Percentiles rank a stretch among this genome's conserved stretches.
These are phyloP conservation scores for Tenthredo distinguenda DNA, from an alignment of 2,888 invertebrate species.

Conservation along the genomic window DNA sequence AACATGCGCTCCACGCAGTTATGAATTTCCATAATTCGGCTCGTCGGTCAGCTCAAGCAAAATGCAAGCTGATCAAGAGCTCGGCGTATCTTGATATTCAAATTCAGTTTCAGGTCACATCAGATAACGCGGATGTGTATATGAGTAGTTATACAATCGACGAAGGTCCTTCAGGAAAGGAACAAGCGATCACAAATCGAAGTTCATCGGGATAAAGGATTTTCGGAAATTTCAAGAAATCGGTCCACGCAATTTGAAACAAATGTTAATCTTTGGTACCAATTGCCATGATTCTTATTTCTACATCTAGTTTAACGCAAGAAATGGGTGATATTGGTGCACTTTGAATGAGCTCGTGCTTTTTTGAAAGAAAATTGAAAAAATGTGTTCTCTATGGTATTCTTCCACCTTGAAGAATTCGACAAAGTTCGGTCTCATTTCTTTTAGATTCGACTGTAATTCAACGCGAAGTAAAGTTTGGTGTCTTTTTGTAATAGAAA, in stretches of 20 bases:
- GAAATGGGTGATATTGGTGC: background rate
- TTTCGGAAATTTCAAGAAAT: background rate
- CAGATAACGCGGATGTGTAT: background rate
- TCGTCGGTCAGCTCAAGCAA: background rate
- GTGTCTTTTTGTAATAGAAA: too few relatives aligned
- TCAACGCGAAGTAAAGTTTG: too few relatives aligned
- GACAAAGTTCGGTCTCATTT: background rate
- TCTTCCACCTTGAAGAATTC: background rate
- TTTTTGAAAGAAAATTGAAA: background rate
- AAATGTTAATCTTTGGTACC: background rate
- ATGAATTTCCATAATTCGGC: background rate
- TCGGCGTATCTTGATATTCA: background rate
- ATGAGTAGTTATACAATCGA: background rate
- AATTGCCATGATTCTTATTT: background rate
- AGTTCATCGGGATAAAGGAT: background rate
- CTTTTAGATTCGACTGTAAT: too few relatives aligned
- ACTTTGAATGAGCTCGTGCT: background rate
- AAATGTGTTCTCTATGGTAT: background rate
- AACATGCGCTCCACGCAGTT: background rate
- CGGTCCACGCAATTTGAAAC: too few relatives aligned
- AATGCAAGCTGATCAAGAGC: background rate
- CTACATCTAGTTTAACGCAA: background rate
- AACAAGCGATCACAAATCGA: background rate
- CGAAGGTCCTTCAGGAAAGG: background rate
- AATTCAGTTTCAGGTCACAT: background rate